phyloP scores from a whole-genome alignment of 2,113 vertebrate genomes.

The Pollachius pollachius region DNA sequence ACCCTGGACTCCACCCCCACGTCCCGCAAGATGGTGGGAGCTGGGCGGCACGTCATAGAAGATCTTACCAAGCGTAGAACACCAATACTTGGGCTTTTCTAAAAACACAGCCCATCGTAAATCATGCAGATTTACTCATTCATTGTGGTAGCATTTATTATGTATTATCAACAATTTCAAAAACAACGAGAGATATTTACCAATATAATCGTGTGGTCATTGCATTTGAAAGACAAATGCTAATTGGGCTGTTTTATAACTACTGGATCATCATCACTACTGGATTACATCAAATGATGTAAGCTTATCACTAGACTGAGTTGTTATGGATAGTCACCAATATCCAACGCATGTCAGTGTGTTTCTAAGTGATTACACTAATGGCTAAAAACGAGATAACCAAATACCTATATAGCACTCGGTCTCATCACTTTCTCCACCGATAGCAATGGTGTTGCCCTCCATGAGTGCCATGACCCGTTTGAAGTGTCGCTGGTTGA shows the following conservation, averaged over 20 bases:
- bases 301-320: no score
- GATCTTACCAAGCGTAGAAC: background rate
- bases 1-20: slow-evolving; percentile 82
- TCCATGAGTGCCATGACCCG: slow-evolving; percentile 79
- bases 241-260: no score
- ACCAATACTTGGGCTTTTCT: background rate
- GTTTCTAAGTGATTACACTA: background rate
- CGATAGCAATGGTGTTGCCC: slow-evolving; percentile 78
- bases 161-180: no score
- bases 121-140: no score
- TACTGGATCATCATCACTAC: no score
- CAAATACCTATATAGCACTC: slow-evolving; percentile 84
- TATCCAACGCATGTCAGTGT: slow-evolving; percentile 21
- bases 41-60: slow-evolving; percentile 63
- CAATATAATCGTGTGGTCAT: no score
- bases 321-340: no score
- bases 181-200: no score
- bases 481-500: slow-evolving; percentile 87
- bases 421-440: slow-evolving; percentile 84
- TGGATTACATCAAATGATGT: no score
- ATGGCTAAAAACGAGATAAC: background rate
- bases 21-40: slow-evolving; percentile 83
- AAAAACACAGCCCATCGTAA: no score
- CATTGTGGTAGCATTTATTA: no score
- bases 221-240: no score